Percentiles rank a stretch among this genome's conserved stretches.
These are phyloP conservation scores for Jaculus jaculus DNA, from an alignment of 2,113 vertebrate species.

Conservation along the genomic window DNA sequence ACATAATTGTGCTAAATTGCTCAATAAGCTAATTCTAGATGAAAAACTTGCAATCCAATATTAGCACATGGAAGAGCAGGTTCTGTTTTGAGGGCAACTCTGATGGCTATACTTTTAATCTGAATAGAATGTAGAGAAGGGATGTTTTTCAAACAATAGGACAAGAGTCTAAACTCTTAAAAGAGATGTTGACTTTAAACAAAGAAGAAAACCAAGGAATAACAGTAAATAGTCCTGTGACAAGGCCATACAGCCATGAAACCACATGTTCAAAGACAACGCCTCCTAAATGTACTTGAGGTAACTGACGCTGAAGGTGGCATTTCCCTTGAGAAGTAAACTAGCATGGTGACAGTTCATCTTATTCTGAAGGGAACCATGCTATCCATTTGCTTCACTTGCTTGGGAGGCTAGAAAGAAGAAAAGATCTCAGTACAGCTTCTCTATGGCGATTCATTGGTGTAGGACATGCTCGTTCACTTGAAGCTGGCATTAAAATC, in stretches of 20 bases:
- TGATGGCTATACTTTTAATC: slow-evolving; percentile 34
- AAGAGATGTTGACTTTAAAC: not conserved
- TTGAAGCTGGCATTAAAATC: slow-evolving; percentile 73
- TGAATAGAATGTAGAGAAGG: not conserved
- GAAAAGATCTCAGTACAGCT: slow-evolving; percentile 39
- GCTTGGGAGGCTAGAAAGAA: not conserved
- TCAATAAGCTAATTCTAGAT: slow-evolving; percentile 32
- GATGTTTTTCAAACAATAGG: not conserved
- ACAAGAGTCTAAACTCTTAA: not conserved
- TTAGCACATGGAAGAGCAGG: not conserved
- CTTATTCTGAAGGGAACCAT: not conserved
- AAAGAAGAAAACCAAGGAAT: not conserved
- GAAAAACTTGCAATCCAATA: not conserved
- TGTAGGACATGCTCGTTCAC: slow-evolving; percentile 71
- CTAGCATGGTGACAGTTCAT: slow-evolving; percentile 42
- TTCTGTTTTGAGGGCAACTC: not conserved
- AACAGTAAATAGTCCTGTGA: not conserved
- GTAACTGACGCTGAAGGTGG: slow-evolving; percentile 21
- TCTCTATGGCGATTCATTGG: slow-evolving; percentile 69
- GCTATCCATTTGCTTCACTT: slow-evolving; percentile 6
- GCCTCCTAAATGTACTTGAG: not conserved
- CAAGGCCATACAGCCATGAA: not conserved
- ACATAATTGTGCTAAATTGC: not conserved
- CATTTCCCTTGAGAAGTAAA: slow-evolving; percentile 49
- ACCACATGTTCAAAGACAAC: not conserved